These are phyloP conservation scores for Coelinius sp. DNA, from an alignment of 2,888 invertebrate genomes.

Conservation along the genomic window DNA sequence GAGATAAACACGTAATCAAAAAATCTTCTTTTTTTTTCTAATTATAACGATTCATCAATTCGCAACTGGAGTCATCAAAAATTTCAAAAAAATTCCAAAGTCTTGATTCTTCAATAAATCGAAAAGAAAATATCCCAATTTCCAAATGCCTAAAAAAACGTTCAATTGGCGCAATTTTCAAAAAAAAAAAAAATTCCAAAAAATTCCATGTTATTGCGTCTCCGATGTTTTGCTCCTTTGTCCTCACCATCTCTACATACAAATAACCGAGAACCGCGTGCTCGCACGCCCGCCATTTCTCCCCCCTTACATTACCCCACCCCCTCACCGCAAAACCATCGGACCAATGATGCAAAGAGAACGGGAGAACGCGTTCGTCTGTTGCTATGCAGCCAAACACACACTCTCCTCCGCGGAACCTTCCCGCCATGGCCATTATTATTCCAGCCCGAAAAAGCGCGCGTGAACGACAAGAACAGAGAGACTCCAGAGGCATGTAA, in stretches of 20 bases:
- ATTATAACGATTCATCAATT: too few relatives aligned
- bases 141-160: not conserved
- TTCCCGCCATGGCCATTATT: slow-evolving; percentile 53
- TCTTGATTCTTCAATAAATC: not conserved
- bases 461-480: slow-evolving; percentile 41
- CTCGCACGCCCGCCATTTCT: slow-evolving; percentile 36
- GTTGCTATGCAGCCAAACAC: slow-evolving; percentile 67
- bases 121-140: not conserved
- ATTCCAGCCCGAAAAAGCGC: slow-evolving; percentile 59
- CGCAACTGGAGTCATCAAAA: too few relatives aligned
- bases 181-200: not conserved
- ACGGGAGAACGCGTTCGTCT: slow-evolving; percentile 56
- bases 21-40: too few relatives aligned
- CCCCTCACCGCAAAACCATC: slow-evolving; percentile 42
- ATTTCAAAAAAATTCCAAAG: too few relatives aligned
- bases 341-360: slow-evolving; percentile 48
- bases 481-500: not conserved
- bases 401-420: slow-evolving; percentile 43
- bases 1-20: too few relatives aligned
- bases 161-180: too few relatives aligned
- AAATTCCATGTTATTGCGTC: not conserved
- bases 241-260: not conserved
- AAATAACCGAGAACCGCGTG: slow-evolving; percentile 30
- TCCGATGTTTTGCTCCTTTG: slow-evolving; percentile 22
- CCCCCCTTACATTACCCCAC: too few relatives aligned